Evolutionary conservation across 2,113 vertebrate species (phyloP).

Genomic region (Thryonomys swinderianus): DNA sequence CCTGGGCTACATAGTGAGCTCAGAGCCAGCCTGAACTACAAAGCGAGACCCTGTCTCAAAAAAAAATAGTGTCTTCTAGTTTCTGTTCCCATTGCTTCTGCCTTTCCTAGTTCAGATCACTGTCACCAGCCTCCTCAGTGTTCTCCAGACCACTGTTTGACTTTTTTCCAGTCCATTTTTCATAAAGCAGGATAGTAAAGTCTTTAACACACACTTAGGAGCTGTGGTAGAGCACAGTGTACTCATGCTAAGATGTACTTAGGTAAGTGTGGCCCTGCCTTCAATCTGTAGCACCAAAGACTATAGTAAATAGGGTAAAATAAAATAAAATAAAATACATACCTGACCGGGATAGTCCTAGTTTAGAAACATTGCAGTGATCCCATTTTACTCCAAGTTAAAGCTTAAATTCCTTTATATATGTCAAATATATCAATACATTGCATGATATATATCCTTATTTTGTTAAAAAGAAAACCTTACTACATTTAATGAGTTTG

Average conservation of each 20-base stretch:
- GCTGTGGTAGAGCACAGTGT: background rate
- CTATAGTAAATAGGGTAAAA: background rate
- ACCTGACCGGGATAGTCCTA: background rate
- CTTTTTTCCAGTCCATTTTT: background rate
- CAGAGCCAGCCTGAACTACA: too few relatives aligned
- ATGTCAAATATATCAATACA: background rate
- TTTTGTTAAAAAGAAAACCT: background rate
- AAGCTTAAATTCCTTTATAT: background rate
- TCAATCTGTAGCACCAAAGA: background rate
- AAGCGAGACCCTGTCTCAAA: too few relatives aligned
- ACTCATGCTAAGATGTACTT: background rate
- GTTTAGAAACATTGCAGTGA: background rate
- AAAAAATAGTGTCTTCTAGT: background rate
- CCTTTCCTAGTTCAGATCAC: background rate
- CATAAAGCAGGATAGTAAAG: background rate
- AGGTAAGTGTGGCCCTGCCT: background rate
- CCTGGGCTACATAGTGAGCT: too few relatives aligned
- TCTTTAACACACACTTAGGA: background rate
- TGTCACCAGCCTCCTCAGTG: background rate
- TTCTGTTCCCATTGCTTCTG: background rate
- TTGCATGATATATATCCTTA: background rate
- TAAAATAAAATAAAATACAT: background rate
- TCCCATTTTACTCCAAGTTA: background rate
- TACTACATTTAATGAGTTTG: background rate
- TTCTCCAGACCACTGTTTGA: background rate